A percentile compares a stretch with the other conserved stretches of the same genome.
phyloP scores from a whole-genome alignment of 2,113 vertebrate genomes.

The Pongo abelii region DNA sequence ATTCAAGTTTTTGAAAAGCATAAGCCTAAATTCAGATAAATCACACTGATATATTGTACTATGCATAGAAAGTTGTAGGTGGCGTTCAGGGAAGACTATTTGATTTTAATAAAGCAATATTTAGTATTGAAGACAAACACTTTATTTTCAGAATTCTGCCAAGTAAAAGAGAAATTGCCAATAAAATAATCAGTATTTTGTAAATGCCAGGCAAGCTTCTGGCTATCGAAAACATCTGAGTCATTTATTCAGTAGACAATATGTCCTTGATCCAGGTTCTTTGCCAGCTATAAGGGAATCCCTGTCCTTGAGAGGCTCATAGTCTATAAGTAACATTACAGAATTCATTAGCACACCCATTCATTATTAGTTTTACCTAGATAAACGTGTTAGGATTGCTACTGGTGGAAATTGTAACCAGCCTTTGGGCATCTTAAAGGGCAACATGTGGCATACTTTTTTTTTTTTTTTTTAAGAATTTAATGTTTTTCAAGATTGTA shows the following conservation, averaged over 20 bases:
- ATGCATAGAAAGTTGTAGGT: slow-evolving; percentile 1
- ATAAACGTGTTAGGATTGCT: not conserved
- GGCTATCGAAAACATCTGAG: not conserved
- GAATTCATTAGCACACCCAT: not conserved
- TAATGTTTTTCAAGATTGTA: not conserved
- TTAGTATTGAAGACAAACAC: not conserved
- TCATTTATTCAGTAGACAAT: not conserved
- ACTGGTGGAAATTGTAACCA: not conserved
- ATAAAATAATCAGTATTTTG: slow-evolving; percentile 18
- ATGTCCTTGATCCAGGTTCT: not conserved
- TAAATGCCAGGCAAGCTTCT: not conserved
- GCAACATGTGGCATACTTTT: not conserved
- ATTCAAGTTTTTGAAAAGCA: slow-evolving; percentile 9
- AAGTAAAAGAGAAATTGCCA: slow-evolving; percentile 46
- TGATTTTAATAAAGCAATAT: slow-evolving; percentile 41
- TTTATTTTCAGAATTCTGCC: slow-evolving; percentile 50
- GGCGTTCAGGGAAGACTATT: not conserved
- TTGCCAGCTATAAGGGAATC: not conserved
- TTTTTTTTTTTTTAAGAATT: slow-evolving; percentile 19
- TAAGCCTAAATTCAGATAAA: not conserved
- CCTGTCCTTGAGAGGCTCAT: not conserved
- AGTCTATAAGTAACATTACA: not conserved
- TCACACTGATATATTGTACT: slow-evolving; percentile 1
- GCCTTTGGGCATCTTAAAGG: slow-evolving; percentile 33
- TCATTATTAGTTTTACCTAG: not conserved